These are phyloP conservation scores for Aphyosemion australe DNA, from an alignment of 2,113 vertebrate species.

Conservation along the genomic window DNA sequence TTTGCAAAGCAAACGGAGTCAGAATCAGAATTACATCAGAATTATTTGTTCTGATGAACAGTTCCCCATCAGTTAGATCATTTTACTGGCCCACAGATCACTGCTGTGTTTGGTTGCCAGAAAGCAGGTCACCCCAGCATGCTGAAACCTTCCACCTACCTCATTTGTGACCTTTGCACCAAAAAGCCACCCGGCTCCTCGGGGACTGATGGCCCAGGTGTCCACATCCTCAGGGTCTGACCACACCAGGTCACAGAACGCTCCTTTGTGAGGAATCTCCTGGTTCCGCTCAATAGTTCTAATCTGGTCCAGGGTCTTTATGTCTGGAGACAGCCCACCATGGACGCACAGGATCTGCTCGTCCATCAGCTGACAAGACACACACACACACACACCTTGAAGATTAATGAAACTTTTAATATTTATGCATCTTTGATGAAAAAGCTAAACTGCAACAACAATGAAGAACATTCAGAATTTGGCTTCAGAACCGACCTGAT, in stretches of 20 bases:
- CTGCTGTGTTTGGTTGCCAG: too few species aligned
- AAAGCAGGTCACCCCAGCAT: background rate
- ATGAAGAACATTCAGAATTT: background rate
- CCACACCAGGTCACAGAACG: constrained; percentile 98
- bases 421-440: background rate
- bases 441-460: background rate
- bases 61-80: too few species aligned
- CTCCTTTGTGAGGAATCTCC: constrained; percentile 98
- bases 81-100: too few species aligned
- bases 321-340: constrained; percentile 96
- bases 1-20: too few species aligned
- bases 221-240: constrained; percentile 97
- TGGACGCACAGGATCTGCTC: constrained; percentile 98
- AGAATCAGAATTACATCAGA: too few species aligned
- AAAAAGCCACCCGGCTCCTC: constrained; percentile 97
- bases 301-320: constrained; percentile 97
- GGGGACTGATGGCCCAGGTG: constrained; percentile 97
- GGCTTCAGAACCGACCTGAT: too few species aligned
- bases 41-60: too few species aligned
- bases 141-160: constrained; percentile 69
- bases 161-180: constrained; percentile 98
- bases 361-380: constrained; percentile 87
- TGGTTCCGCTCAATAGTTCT: constrained; percentile 97
- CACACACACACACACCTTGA: background rate
- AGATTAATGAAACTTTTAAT: too few species aligned